phyloP scores from a whole-genome alignment of 2,113 vertebrate species.

The Peucedramus taeniatus region DNA sequence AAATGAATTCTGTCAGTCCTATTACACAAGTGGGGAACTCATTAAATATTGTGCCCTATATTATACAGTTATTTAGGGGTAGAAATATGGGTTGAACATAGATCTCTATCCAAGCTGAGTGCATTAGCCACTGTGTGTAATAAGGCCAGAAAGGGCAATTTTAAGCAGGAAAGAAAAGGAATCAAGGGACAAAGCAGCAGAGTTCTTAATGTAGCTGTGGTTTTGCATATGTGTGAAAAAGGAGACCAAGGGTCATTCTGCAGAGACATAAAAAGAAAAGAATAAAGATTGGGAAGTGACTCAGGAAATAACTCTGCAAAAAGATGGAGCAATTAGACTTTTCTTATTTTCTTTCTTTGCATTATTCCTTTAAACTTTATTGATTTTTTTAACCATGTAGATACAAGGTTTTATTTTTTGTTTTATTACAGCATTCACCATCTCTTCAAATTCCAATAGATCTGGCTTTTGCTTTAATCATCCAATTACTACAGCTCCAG shows the following conservation, averaged over 20 bases:
- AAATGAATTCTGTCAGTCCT: neutral
- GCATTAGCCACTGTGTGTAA: neutral
- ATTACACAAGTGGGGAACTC: neutral
- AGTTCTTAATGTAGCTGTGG: slow-evolving; percentile 16
- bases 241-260: slow-evolving; percentile 35
- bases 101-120: neutral
- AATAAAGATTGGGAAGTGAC: slow-evolving; percentile 46
- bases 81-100: neutral
- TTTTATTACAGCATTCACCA: slow-evolving; percentile 27
- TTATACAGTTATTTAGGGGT: slow-evolving; percentile 19
- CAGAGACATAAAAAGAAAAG: slow-evolving; percentile 29
- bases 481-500: slow-evolving; percentile 52
- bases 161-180: slow-evolving; percentile 30
- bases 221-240: slow-evolving; percentile 57
- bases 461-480: slow-evolving; percentile 56
- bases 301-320: slow-evolving; percentile 51
- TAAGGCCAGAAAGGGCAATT: slow-evolving; percentile 37
- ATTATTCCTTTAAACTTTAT: slow-evolving; percentile 36
- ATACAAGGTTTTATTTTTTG: neutral
- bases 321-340: slow-evolving; percentile 50
- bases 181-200: neutral
- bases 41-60: slow-evolving; percentile 4
- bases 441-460: slow-evolving; percentile 47
- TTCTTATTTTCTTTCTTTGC: slow-evolving; percentile 44
- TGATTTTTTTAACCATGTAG: slow-evolving; percentile 41